A percentile compares a stretch with the other conserved stretches of the same genome.
These are phyloP conservation scores for Macrotis lagotis DNA, from an alignment of 2,113 vertebrate species.

Conservation along the genomic window DNA sequence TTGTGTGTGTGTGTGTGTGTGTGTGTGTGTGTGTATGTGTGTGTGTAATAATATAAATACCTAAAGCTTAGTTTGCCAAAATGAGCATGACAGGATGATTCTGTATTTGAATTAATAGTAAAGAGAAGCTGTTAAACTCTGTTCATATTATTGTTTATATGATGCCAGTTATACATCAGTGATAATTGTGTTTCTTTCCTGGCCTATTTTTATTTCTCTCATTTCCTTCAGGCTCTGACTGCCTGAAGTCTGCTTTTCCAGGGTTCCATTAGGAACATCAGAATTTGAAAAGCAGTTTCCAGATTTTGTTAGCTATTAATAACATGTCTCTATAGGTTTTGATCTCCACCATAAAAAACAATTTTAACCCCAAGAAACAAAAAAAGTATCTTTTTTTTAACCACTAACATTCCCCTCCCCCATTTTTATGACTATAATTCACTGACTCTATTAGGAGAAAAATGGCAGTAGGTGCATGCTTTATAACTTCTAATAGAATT, in stretches of 20 bases:
- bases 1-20: constrained; percentile 10
- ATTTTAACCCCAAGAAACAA: constrained; percentile 67
- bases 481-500: constrained; percentile 40
- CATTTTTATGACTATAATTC: not conserved
- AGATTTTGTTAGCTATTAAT: constrained; percentile 72
- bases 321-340: constrained; percentile 65
- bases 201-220: constrained; percentile 77
- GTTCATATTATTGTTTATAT: constrained; percentile 37
- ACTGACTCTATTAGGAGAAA: constrained; percentile 51
- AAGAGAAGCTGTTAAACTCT: constrained; percentile 71
- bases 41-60: constrained; percentile 70
- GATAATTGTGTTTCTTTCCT: not conserved
- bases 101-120: constrained; percentile 74
- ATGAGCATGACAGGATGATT: constrained; percentile 74
- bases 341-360: constrained; percentile 71
- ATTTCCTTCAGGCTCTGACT: constrained; percentile 70
- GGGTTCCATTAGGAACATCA: constrained; percentile 66
- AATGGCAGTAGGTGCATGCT: not conserved
- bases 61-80: constrained; percentile 43
- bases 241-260: constrained; percentile 61
- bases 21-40: constrained; percentile 25
- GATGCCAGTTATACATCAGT: constrained; percentile 55
- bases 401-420: not conserved
- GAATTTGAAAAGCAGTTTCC: constrained; percentile 68
- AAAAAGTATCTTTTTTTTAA: not conserved